A percentile compares a stretch with the other conserved stretches of the same genome.
phyloP scores from a whole-genome alignment of 2,113 vertebrate species.

The Mirounga angustirostris region DNA sequence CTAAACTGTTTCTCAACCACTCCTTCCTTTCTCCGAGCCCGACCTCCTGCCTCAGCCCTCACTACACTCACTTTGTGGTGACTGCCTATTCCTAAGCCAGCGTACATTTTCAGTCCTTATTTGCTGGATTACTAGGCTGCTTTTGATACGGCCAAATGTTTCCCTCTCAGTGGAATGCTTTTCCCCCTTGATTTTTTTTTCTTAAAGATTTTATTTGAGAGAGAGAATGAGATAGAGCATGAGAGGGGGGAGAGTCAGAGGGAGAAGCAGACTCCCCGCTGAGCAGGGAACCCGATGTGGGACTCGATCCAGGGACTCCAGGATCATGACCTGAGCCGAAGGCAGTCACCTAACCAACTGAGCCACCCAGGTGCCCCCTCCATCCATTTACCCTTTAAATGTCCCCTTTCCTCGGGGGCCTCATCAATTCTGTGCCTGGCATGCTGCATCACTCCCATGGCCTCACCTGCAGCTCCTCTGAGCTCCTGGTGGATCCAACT shows the following conservation, averaged over 20 bases:
- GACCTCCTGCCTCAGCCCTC: not conserved
- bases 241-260: too few relatives aligned
- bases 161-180: not conserved
- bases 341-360: too few relatives aligned
- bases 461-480: not conserved
- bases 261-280: too few relatives aligned
- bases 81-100: not conserved
- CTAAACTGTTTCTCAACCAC: not conserved
- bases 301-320: too few relatives aligned
- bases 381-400: not conserved
- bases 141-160: not conserved
- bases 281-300: too few relatives aligned
- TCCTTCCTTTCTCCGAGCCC: too few relatives aligned
- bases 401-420: not conserved
- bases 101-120: not conserved
- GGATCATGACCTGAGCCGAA: too few relatives aligned
- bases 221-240: too few relatives aligned
- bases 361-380: too few relatives aligned
- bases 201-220: too few relatives aligned
- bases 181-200: not conserved
- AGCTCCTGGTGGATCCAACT: not conserved
- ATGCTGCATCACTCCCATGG: not conserved
- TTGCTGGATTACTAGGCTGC: not conserved
- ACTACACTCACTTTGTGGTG: rapidly evolving
- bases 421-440: not conserved